A percentile compares a stretch with the other conserved stretches of the same genome.
These are phyloP conservation scores for Xylocopa sonorina DNA, from an alignment of 1,140 invertebrate genomes.

Conservation along the genomic window DNA sequence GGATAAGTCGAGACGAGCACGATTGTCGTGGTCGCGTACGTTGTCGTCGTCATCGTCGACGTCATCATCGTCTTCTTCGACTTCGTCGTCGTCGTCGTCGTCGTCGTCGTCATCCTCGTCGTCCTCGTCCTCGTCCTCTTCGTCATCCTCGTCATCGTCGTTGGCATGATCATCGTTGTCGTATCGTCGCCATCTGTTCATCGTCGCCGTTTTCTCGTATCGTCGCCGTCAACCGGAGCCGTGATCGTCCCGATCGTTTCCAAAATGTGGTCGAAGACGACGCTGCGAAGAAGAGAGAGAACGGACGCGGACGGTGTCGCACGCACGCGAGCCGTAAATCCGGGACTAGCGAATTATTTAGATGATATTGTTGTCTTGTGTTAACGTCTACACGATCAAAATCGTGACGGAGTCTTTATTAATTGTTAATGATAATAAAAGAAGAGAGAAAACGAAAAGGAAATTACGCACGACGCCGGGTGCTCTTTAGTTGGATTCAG, in stretches of 20 bases:
- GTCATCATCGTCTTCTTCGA: neutral
- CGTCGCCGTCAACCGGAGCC: neutral
- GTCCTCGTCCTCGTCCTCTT: constrained; percentile 24
- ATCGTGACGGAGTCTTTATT: constrained; percentile 72
- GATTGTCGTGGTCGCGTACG: constrained; percentile 17
- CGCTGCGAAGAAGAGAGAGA: too few relatives aligned
- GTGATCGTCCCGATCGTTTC: too few relatives aligned
- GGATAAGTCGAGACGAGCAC: constrained; percentile 38
- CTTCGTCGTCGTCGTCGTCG: constrained; percentile 25
- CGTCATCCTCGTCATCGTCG: constrained; percentile 3
- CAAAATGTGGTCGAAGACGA: too few relatives aligned
- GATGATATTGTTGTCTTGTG: constrained; percentile 77
- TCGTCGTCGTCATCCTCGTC: constrained; percentile 18
- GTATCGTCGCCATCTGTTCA: constrained; percentile 4
- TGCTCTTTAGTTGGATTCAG: constrained; percentile 46
- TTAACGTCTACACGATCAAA: constrained; percentile 70
- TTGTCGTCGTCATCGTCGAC: constrained; percentile 33
- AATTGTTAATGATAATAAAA: constrained; percentile 70
- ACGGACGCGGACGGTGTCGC: neutral
- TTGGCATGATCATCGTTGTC: constrained; percentile 5
- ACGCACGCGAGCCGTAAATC: constrained; percentile 12
- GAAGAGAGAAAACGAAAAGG: constrained; percentile 10
- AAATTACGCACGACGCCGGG: neutral
- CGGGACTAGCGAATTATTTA: constrained; percentile 71
- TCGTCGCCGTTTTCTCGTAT: constrained; percentile 15